Evolutionary conservation across 2,888 invertebrate species (phyloP).

Genomic region (Lobophora halterata): DNA sequence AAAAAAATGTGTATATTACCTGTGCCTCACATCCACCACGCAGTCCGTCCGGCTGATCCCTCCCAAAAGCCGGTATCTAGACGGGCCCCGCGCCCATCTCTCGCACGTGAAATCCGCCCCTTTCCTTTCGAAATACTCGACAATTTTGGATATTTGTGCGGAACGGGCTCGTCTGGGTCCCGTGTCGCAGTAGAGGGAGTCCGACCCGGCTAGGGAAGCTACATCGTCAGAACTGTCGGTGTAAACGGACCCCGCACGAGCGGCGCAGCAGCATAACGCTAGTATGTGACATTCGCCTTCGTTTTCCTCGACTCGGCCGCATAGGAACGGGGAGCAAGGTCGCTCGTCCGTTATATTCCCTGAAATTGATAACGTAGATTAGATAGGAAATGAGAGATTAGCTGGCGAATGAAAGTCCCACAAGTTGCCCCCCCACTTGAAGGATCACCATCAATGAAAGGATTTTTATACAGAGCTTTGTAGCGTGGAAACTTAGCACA

Average conservation of each 20-base stretch:
- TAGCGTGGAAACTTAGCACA: too few relatives aligned
- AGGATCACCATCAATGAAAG: too few relatives aligned
- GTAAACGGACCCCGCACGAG: slow-evolving; percentile 83
- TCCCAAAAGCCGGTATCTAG: slow-evolving; percentile 5
- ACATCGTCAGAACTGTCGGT: slow-evolving; percentile 94
- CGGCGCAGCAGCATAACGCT: slow-evolving; percentile 55
- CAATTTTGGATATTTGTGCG: slow-evolving; percentile 89
- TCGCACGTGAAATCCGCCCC: slow-evolving; percentile 80
- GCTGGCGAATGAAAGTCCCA: too few relatives aligned
- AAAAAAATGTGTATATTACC: too few relatives aligned
- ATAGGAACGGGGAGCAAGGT: slow-evolving; percentile 15
- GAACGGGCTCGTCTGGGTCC: slow-evolving; percentile 80
- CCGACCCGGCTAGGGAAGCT: slow-evolving; percentile 89
- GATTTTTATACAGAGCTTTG: too few relatives aligned
- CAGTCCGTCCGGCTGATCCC: slow-evolving; percentile 8
- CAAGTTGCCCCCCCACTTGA: too few relatives aligned
- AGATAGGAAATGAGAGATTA: too few relatives aligned
- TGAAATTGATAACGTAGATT: too few relatives aligned
- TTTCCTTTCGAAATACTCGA: slow-evolving; percentile 93
- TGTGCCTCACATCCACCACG: slow-evolving; percentile 14
- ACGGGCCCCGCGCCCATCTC: slow-evolving; percentile 12
- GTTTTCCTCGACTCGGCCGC: slow-evolving; percentile 36
- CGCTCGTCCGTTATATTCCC: background rate
- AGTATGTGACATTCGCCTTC: slow-evolving; percentile 57
- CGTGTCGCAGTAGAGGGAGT: slow-evolving; percentile 86